These are phyloP conservation scores for Drymonia ruficornis DNA, from an alignment of 2,888 invertebrate genomes.

Conservation along the genomic window DNA sequence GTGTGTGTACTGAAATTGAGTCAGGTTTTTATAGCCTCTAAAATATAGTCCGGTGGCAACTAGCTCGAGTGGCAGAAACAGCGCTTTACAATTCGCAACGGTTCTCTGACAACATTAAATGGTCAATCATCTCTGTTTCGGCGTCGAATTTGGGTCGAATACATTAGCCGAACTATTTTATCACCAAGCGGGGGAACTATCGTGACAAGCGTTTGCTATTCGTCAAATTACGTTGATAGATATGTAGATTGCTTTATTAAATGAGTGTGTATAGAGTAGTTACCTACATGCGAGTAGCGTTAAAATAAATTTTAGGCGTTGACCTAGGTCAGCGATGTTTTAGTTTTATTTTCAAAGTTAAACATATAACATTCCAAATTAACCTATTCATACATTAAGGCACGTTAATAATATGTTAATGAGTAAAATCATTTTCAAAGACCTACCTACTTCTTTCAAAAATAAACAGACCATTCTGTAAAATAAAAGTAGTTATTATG, in stretches of 20 bases:
- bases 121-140: conserved; percentile 73
- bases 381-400: neutral
- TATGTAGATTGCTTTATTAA: conserved; percentile 7
- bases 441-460: too few relatives aligned
- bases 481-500: too few relatives aligned
- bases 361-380: too few relatives aligned
- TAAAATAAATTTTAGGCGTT: neutral
- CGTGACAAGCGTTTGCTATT: conserved; percentile 26
- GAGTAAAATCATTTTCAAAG: neutral
- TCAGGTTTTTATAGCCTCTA: conserved; percentile 5
- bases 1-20: neutral
- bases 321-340: neutral
- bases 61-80: conserved; percentile 21
- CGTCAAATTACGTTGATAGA: conserved; percentile 25
- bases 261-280: neutral
- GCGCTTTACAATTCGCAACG: conserved; percentile 57
- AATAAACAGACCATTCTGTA: too few relatives aligned
- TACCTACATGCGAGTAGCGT: neutral
- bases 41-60: conserved; percentile 11
- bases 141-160: conserved; percentile 67
- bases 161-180: conserved; percentile 62
- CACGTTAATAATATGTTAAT: neutral
- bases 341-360: neutral
- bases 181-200: conserved; percentile 38
- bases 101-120: conserved; percentile 71